These are phyloP conservation scores for Helicoverpa armigera DNA, from an alignment of 1,140 invertebrate species.

Conservation along the genomic window DNA sequence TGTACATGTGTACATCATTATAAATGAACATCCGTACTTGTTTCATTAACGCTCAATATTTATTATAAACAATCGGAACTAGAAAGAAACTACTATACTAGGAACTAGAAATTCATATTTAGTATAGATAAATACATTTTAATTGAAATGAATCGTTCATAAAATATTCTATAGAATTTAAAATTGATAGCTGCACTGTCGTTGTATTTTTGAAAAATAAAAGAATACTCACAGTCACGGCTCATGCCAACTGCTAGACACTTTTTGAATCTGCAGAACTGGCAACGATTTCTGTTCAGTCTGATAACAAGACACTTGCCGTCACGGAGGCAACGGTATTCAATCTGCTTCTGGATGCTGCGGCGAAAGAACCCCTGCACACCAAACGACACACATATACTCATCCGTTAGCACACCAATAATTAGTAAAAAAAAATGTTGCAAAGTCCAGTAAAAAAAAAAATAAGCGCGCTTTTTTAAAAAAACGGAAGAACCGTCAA, in stretches of 20 bases:
- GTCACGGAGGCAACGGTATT: conserved; percentile 98
- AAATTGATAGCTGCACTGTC: no score
- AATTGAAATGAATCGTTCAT: neutral
- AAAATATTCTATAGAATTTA: no score
- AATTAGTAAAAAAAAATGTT: neutral
- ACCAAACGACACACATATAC: neutral
- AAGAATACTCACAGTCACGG: conserved; percentile 95
- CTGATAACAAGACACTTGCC: conserved; percentile 98
- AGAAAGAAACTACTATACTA: no score
- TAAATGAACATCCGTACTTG: no score
- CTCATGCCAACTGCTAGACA: conserved; percentile 99
- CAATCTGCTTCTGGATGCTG: conserved; percentile 99
- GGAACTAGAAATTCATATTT: no score
- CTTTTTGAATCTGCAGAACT: conserved; percentile 99
- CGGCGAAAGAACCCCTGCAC: conserved; percentile 93
- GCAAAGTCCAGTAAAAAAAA: neutral
- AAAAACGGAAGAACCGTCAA: no score
- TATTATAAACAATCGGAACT: no score
- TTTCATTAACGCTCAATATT: no score
- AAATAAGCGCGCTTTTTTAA: no score
- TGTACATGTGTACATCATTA: no score
- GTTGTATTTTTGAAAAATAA: no score
- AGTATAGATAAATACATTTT: neutral
- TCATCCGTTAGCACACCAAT: neutral
- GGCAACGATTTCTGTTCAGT: conserved; percentile 98